Evolutionary conservation across 2,113 vertebrate genomes (phyloP).

Genomic region (Oncorhynchus keta): DNA sequence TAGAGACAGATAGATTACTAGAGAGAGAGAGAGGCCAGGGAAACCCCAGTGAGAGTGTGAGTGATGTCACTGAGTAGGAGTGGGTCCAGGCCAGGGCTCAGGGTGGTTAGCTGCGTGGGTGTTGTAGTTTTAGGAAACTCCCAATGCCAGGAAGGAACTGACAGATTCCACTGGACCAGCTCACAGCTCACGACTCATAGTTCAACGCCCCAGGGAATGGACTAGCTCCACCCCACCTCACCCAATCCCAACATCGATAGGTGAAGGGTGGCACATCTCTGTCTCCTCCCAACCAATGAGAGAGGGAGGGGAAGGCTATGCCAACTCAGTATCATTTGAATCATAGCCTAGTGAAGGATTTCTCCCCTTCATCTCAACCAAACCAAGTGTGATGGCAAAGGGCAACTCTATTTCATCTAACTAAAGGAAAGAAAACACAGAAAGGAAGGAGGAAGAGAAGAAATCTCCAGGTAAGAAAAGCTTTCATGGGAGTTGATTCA

Average conservation of each 20-base stretch:
- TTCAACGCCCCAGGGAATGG: slow-evolving; percentile 30
- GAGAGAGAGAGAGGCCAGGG: slow-evolving; percentile 19
- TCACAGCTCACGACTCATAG: slow-evolving; percentile 37
- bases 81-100: slow-evolving; percentile 17
- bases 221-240: slow-evolving; percentile 34
- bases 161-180: slow-evolving; percentile 42
- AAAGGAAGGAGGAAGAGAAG: not conserved
- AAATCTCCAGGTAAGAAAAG: not conserved
- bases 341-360: not conserved
- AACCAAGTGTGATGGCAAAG: not conserved
- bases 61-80: slow-evolving; percentile 41
- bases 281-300: not conserved
- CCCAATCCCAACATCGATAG: slow-evolving; percentile 36
- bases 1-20: not conserved
- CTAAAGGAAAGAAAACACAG: not conserved
- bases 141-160: slow-evolving; percentile 40
- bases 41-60: slow-evolving; percentile 31
- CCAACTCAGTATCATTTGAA: not conserved
- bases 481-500: not conserved
- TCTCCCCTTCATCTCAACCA: not conserved
- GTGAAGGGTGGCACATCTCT: not conserved
- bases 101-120: slow-evolving; percentile 26
- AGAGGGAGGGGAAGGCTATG: not conserved
- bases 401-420: not conserved
- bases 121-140: slow-evolving; percentile 42